A percentile compares a stretch with the other conserved stretches of the same genome.
phyloP scores from a whole-genome alignment of 2,888 invertebrate species.

The Drosophila mulleri region DNA sequence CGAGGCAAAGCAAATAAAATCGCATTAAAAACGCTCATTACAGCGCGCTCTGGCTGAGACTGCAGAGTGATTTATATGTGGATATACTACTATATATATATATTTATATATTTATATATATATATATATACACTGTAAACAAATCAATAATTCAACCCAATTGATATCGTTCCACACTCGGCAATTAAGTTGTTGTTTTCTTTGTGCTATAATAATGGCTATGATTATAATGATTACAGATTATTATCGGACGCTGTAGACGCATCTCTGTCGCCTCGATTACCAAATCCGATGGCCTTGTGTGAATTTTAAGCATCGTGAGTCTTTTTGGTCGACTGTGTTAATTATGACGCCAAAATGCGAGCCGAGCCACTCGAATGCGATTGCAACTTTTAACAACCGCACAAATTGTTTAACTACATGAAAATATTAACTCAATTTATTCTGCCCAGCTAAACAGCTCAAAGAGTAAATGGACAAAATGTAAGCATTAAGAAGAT shows the following conservation, averaged over 20 bases:
- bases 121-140: neutral
- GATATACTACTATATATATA: neutral
- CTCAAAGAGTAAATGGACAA: neutral
- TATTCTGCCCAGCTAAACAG: neutral
- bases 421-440: conserved; percentile 21
- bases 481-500: conserved; percentile 1
- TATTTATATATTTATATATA: neutral
- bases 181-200: conserved; percentile 1
- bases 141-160: conserved; percentile 47
- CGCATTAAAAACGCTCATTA: conserved; percentile 60
- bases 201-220: conserved; percentile 29
- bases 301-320: conserved; percentile 46
- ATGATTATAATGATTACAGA: conserved; percentile 53
- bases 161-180: conserved; percentile 28
- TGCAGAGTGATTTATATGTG: neutral
- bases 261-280: conserved; percentile 23
- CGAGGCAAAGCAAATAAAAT: conserved; percentile 65
- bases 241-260: conserved; percentile 31
- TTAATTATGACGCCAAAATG: conserved; percentile 47
- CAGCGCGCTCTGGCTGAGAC: conserved; percentile 23
- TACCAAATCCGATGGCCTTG: conserved; percentile 57
- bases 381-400: conserved; percentile 8
- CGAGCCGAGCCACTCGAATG: conserved; percentile 25
- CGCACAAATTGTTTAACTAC: conserved; percentile 32
- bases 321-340: conserved; percentile 29